Evolutionary conservation across 2,113 vertebrate genomes (phyloP).

Genomic region (Regulus satrapa): DNA sequence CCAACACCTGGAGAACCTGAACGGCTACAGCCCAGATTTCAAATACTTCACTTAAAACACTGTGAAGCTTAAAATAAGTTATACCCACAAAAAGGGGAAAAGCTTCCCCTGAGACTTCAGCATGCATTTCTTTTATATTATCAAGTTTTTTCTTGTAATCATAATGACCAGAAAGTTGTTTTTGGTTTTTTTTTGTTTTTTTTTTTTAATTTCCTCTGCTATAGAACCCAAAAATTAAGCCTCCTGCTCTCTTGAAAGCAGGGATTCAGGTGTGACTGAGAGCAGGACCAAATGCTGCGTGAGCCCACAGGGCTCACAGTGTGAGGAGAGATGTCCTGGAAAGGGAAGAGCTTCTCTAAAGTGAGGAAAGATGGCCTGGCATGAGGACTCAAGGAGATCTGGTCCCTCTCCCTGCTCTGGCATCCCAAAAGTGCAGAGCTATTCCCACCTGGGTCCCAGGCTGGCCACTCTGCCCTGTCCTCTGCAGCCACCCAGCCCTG

Average conservation of each 20-base stretch:
- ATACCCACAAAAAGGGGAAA: not conserved
- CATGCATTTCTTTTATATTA: not conserved
- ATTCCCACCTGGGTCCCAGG: not conserved
- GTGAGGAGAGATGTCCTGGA: not conserved
- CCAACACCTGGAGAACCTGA: not conserved
- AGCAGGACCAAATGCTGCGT: not conserved
- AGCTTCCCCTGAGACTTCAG: not conserved
- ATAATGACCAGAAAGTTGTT: not conserved
- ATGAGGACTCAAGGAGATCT: not conserved
- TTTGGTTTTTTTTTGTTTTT: fast-evolving
- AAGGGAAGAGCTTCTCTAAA: not conserved
- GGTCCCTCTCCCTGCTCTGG: not conserved
- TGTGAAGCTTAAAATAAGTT: not conserved
- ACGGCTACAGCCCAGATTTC: not conserved
- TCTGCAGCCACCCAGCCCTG: not conserved
- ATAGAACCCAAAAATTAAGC: not conserved
- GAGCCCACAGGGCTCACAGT: not conserved
- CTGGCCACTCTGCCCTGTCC: not conserved
- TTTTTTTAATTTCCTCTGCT: too few relatives aligned
- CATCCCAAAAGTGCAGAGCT: not conserved
- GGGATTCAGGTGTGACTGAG: not conserved
- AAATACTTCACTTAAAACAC: not conserved
- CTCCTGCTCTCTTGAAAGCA: not conserved
- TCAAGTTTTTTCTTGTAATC: not conserved
- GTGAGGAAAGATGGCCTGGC: not conserved